These are phyloP conservation scores for Indicator maculatus DNA, from an alignment of 2,113 vertebrate genomes.

Conservation along the genomic window DNA sequence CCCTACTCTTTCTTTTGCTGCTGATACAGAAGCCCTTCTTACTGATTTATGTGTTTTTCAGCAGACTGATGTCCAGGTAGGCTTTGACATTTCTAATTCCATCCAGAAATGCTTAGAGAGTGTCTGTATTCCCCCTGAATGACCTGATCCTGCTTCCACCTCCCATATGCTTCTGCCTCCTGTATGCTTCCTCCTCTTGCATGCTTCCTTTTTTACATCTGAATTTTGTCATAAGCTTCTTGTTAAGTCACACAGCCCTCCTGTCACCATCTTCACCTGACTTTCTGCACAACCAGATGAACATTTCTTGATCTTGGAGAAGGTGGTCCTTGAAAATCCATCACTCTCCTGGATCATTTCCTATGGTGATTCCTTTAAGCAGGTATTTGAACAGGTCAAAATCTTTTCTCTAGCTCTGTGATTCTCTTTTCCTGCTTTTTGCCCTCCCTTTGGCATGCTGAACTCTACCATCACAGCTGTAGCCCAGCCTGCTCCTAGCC, in stretches of 20 bases:
- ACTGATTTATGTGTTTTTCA: neutral
- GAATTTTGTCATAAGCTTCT: neutral
- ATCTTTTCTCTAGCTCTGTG: neutral
- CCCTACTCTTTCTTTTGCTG: neutral
- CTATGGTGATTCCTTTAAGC: neutral
- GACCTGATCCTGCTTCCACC: too few species aligned
- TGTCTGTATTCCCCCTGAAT: too few species aligned
- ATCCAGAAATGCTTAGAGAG: too few species aligned
- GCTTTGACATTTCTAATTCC: too few species aligned
- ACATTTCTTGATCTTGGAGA: neutral
- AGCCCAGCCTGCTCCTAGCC: neutral
- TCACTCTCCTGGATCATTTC: neutral
- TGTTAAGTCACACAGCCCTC: neutral
- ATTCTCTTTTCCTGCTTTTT: neutral
- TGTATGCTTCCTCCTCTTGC: too few species aligned
- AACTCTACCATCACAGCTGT: neutral
- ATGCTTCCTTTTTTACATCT: too few species aligned
- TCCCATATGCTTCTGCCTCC: too few species aligned
- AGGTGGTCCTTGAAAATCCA: neutral
- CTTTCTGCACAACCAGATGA: neutral
- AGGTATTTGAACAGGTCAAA: neutral
- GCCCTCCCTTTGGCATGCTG: neutral
- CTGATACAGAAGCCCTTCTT: neutral
- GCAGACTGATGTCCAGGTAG: neutral
- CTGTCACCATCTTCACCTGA: neutral